These are phyloP conservation scores for Nemotelus pantherinus DNA, from an alignment of 2,888 invertebrate species.

Conservation along the genomic window DNA sequence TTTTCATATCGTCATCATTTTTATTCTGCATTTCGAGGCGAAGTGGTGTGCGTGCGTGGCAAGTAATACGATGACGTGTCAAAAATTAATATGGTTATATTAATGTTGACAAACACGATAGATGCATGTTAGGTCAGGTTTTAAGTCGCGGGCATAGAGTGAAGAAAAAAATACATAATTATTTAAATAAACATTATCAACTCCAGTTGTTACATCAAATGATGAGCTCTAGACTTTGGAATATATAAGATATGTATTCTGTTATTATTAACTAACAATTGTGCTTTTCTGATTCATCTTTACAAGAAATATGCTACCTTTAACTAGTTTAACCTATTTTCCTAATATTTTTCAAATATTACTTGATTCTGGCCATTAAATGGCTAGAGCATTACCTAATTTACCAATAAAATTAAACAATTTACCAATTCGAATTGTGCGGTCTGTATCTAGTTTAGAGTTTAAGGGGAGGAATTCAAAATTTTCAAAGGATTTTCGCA, in stretches of 20 bases:
- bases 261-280: slow-evolving; percentile 6
- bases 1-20: slow-evolving; percentile 70
- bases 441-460: background rate
- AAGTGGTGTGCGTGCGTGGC: slow-evolving; percentile 2
- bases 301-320: slow-evolving; percentile 37
- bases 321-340: slow-evolving; percentile 21
- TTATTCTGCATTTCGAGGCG: slow-evolving; percentile 67
- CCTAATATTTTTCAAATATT: background rate
- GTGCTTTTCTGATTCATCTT: background rate
- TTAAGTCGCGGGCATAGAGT: slow-evolving; percentile 29
- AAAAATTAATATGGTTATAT: slow-evolving; percentile 3
- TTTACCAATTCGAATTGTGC: background rate
- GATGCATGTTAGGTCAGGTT: too few species aligned
- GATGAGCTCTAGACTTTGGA: slow-evolving; percentile 11
- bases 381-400: background rate
- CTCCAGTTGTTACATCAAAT: background rate
- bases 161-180: slow-evolving; percentile 28
- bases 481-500: too few species aligned
- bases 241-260: slow-evolving; percentile 12
- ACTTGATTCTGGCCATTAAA: background rate
- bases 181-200: slow-evolving; percentile 17
- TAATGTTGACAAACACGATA: background rate
- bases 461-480: too few species aligned
- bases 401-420: background rate
- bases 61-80: background rate